phyloP scores from a whole-genome alignment of 2,797 vertebrate species.

The Sorex maritimensis region DNA sequence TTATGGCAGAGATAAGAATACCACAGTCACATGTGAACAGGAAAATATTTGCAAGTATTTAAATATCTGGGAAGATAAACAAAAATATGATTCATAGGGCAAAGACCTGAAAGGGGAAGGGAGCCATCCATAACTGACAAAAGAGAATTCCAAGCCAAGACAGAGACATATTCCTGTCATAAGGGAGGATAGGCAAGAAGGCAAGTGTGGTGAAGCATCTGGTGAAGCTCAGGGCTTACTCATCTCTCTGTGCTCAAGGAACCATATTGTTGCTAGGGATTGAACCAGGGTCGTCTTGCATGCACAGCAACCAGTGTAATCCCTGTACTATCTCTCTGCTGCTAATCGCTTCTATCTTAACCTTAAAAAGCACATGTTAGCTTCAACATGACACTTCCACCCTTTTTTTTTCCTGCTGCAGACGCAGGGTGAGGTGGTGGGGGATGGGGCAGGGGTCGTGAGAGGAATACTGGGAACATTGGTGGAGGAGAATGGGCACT shows the following conservation, averaged over 20 bases:
- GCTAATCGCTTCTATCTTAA: not conserved
- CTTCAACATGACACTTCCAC: conserved; percentile 10
- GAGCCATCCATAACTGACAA: not conserved
- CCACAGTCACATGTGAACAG: not conserved
- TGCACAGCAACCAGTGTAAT: too few relatives aligned
- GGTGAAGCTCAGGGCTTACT: too few relatives aligned
- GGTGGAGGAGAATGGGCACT: too few relatives aligned
- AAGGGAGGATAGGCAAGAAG: not conserved
- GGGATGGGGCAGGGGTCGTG: too few relatives aligned
- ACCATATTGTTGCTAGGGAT: too few relatives aligned
- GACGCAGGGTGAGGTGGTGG: too few relatives aligned
- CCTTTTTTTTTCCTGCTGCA: too few relatives aligned
- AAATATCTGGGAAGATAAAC: conserved; percentile 18
- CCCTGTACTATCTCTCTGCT: too few relatives aligned
- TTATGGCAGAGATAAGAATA: not conserved
- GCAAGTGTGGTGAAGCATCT: too few relatives aligned
- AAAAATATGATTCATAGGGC: conserved; percentile 29
- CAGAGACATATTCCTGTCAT: not conserved
- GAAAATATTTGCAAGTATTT: conserved; percentile 21
- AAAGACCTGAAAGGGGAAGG: not conserved
- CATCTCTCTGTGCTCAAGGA: too few relatives aligned
- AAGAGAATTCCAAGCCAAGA: not conserved
- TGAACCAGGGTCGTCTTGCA: too few relatives aligned
- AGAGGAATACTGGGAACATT: too few relatives aligned
- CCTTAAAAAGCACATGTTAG: conserved; percentile 12